phyloP scores from a whole-genome alignment of 2,797 vertebrate species.

The Rhincodon typus region DNA sequence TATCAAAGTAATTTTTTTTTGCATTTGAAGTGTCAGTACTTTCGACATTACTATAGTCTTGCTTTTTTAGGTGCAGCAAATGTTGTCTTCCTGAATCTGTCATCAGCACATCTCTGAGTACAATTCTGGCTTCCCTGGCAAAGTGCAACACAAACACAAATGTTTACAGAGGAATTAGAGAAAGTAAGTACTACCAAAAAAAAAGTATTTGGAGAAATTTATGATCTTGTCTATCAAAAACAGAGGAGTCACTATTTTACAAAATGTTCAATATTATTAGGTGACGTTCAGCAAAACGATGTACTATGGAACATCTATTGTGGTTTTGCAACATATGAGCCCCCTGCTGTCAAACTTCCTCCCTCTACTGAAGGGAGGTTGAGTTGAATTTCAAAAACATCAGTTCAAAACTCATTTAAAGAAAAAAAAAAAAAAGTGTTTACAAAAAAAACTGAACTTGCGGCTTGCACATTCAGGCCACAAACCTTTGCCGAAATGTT shows the following conservation, averaged over 20 bases:
- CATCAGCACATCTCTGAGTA: conserved; percentile 64
- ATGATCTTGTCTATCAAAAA: neutral
- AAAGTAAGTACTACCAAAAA: neutral
- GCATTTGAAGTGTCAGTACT: conserved; percentile 34
- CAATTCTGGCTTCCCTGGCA: conserved; percentile 68
- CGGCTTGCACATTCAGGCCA: neutral
- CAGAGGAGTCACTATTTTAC: neutral
- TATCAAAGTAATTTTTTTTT: no score
- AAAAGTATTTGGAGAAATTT: neutral
- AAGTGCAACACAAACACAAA: conserved; percentile 10
- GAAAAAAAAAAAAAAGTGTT: neutral
- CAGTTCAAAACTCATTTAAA: neutral
- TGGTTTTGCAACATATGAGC: neutral
- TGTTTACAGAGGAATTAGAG: neutral
- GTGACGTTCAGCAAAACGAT: neutral
- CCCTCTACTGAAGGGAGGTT: neutral
- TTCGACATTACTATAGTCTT: conserved; percentile 25
- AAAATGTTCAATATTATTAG: neutral
- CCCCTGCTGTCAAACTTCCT: neutral
- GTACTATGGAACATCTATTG: neutral
- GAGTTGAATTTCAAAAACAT: neutral
- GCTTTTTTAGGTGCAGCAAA: conserved; percentile 29
- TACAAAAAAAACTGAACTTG: neutral
- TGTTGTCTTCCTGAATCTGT: conserved; percentile 46
- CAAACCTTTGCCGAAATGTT: neutral